phyloP scores from a whole-genome alignment of 2,888 invertebrate species.

The Malachius bipustulatus region DNA sequence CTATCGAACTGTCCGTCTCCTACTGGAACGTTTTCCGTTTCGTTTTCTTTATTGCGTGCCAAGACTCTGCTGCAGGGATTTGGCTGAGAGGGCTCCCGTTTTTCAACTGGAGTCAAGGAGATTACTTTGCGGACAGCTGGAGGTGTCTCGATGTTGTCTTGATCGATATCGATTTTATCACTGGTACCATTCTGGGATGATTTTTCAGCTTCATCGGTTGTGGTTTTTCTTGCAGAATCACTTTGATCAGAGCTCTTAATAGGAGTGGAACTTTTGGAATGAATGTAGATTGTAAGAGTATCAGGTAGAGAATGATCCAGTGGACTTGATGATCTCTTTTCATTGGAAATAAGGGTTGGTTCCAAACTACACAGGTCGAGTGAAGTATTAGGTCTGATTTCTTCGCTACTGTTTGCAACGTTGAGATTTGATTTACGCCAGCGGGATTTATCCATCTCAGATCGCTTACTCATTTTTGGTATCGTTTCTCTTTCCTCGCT shows the following conservation, averaged over 20 bases:
- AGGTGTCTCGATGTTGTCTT: slow-evolving; percentile 84
- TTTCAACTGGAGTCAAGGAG: slow-evolving; percentile 49
- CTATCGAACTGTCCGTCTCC: slow-evolving; percentile 76
- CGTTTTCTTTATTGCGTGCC: slow-evolving; percentile 23
- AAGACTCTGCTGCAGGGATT: slow-evolving; percentile 47
- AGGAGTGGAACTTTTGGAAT: slow-evolving; percentile 34
- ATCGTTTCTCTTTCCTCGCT: slow-evolving; percentile 76
- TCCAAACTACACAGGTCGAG: slow-evolving; percentile 46
- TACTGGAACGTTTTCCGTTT: slow-evolving; percentile 39
- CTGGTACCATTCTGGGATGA: slow-evolving; percentile 27
- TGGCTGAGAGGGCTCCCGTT: slow-evolving; percentile 35
- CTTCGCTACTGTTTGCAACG: slow-evolving; percentile 50
- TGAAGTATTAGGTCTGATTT: slow-evolving; percentile 51
- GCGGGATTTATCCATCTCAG: slow-evolving; percentile 65
- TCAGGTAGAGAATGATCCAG: slow-evolving; percentile 45
- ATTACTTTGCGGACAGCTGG: slow-evolving; percentile 64
- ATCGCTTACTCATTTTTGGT: no score
- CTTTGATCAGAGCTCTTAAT: neutral
- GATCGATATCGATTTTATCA: slow-evolving; percentile 73
- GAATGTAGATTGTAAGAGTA: slow-evolving; percentile 47
- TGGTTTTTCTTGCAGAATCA: slow-evolving; percentile 15
- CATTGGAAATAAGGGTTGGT: slow-evolving; percentile 26
- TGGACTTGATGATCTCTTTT: slow-evolving; percentile 34
- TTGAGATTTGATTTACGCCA: slow-evolving; percentile 63
- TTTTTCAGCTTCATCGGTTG: slow-evolving; percentile 18